A percentile compares a stretch with the other conserved stretches of the same genome.
phyloP scores from a whole-genome alignment of 2,888 invertebrate genomes.

The Nephrotoma guestfalica region DNA sequence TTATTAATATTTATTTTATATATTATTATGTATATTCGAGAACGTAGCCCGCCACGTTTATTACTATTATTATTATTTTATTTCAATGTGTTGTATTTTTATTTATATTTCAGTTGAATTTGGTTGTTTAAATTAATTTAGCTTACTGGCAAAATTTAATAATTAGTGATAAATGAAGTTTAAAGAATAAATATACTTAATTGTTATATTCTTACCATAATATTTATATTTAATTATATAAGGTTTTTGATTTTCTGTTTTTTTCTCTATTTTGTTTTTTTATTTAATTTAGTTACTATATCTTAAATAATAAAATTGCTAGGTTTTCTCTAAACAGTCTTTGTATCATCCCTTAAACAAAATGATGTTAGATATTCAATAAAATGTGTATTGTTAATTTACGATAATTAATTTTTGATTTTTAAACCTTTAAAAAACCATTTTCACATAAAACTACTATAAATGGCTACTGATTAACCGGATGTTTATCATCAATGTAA shows the following conservation, averaged over 20 bases:
- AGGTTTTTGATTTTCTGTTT: background rate
- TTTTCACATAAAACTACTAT: background rate
- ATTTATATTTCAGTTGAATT: background rate
- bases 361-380: background rate
- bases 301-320: background rate
- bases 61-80: background rate
- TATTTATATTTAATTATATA: background rate
- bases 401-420: background rate
- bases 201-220: background rate
- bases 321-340: background rate
- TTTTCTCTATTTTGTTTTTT: background rate
- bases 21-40: background rate
- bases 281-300: background rate
- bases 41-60: constrained; percentile 5
- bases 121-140: background rate
- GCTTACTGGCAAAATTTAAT: background rate
- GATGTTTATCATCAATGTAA: background rate
- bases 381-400: background rate
- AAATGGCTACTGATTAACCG: background rate
- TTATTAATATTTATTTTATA: background rate
- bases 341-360: background rate
- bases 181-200: background rate
- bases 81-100: background rate
- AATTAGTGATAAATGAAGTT: background rate
- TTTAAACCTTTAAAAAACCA: background rate